phyloP scores from a whole-genome alignment of 2,888 invertebrate genomes.

The Chalcosyrphus nemorum region DNA sequence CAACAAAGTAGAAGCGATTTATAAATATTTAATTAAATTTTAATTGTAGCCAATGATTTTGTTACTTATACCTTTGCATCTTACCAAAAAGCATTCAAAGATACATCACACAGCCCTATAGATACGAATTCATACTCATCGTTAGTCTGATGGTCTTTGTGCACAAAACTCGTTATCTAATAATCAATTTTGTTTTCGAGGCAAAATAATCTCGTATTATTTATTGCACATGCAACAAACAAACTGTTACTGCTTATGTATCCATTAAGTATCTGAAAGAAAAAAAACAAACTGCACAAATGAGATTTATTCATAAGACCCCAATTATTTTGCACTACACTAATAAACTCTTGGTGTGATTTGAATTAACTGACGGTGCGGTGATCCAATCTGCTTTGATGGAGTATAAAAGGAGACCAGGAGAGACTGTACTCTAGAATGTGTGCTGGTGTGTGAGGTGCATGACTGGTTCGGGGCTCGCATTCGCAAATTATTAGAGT shows the following conservation, averaged over 20 bases:
- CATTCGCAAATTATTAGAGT: conserved; percentile 32
- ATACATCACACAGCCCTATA: not conserved
- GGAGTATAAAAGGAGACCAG: conserved; percentile 13
- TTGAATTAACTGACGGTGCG: conserved; percentile 54
- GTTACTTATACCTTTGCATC: not conserved
- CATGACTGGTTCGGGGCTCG: conserved; percentile 48
- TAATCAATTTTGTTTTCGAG: conserved; percentile 46
- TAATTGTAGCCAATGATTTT: not conserved
- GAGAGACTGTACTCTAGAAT: not conserved
- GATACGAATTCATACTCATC: not conserved
- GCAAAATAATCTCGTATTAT: conserved; percentile 34
- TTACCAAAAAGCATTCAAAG: not conserved
- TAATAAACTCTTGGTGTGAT: conserved; percentile 42
- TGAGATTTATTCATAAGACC: conserved; percentile 60
- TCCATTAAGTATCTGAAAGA: conserved; percentile 9
- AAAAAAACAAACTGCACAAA: conserved; percentile 27
- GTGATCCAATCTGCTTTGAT: conserved; percentile 53
- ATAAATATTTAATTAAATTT: conserved; percentile 41
- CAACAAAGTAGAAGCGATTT: conserved; percentile 34
- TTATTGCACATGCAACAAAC: conserved; percentile 33
- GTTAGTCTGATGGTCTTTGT: not conserved
- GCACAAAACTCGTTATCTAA: conserved; percentile 48
- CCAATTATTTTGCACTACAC: conserved; percentile 58
- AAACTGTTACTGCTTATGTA: conserved; percentile 13
- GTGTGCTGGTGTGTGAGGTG: conserved; percentile 8